phyloP scores from a whole-genome alignment of 2,113 vertebrate genomes.

The Apus apus region DNA sequence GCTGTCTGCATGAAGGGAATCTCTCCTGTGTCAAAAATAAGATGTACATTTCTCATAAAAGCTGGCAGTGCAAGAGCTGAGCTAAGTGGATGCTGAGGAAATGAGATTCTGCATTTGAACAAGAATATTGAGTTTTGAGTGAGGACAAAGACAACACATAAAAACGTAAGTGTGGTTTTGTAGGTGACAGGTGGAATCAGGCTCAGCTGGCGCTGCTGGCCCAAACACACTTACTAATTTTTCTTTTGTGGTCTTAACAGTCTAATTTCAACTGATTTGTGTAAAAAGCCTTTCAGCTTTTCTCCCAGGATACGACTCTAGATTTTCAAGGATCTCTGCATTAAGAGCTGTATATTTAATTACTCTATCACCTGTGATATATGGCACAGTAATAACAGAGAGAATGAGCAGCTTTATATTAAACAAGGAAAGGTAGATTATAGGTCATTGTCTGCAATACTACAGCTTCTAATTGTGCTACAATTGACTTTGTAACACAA shows the following conservation, averaged over 20 bases:
- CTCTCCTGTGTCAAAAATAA: background rate
- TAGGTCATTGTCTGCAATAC: background rate
- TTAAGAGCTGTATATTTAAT: background rate
- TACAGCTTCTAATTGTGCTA: background rate
- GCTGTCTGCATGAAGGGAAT: background rate
- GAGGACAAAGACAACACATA: background rate
- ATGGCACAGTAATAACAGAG: background rate
- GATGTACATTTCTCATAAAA: no score
- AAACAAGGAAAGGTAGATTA: background rate
- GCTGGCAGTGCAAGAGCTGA: background rate
- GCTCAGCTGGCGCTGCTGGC: background rate
- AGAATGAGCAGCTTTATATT: background rate
- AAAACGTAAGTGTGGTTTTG: fast-evolving
- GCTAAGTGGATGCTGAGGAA: background rate
- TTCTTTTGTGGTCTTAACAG: background rate
- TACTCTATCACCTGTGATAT: background rate
- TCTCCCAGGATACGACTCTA: background rate
- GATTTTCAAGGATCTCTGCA: background rate
- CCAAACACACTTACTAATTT: background rate
- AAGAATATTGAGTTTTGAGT: background rate
- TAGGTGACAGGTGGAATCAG: background rate
- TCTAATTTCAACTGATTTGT: background rate
- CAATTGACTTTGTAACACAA: background rate
- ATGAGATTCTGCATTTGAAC: background rate
- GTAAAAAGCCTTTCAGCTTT: background rate